Conservation (phyloP, 2,888 invertebrate genomes). For the Antitype chi region DNA sequence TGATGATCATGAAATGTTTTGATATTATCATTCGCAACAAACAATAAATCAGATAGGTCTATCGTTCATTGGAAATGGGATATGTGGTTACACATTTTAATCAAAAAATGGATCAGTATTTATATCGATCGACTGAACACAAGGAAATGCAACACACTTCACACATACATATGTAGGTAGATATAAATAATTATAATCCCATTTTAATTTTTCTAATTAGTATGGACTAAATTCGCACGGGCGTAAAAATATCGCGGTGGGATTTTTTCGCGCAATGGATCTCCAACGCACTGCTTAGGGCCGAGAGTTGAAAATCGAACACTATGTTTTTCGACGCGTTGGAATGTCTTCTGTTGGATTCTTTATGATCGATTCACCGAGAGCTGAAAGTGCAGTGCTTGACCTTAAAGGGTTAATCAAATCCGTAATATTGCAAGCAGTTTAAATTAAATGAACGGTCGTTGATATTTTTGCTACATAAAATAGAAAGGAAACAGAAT, state of each 20-base stretch:
- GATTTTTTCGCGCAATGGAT: no score
- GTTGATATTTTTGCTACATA: background rate
- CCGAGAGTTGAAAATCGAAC: no score
- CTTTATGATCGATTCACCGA: no score
- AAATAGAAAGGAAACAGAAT: background rate
- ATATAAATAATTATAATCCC: background rate
- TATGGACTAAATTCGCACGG: no score
- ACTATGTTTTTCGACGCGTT: no score
- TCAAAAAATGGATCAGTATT: conserved; percentile 17
- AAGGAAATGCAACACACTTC: background rate
- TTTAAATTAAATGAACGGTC: background rate
- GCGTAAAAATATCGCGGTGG: no score
- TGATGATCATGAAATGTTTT: background rate
- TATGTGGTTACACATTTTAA: background rate
- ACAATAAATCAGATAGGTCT: background rate
- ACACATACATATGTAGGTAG: background rate
- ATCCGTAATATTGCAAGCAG: no score
- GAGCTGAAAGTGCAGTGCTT: no score
- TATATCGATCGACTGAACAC: background rate
- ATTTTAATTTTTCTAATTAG: background rate
- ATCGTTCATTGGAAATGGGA: background rate
- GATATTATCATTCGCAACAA: background rate
- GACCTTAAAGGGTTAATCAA: background rate
- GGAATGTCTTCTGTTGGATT: no score
- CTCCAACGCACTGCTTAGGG: no score